Evolutionary conservation across 2,113 vertebrate species (phyloP).

Genomic region (Sigmodon hispidus): DNA sequence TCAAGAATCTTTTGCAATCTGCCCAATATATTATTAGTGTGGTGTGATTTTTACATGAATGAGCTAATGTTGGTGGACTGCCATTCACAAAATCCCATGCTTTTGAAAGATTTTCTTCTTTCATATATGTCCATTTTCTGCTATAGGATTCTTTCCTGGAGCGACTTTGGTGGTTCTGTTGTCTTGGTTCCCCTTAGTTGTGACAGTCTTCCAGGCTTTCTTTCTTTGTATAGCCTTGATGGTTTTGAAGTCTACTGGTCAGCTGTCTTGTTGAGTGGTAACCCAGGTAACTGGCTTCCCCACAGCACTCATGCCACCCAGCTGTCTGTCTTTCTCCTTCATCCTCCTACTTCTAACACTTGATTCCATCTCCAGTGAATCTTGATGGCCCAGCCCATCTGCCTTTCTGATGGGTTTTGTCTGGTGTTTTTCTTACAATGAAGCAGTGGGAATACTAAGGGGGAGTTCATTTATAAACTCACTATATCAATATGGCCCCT

Average conservation of each 20-base stretch:
- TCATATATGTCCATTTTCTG: neutral
- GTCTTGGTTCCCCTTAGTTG: neutral
- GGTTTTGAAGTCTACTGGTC: neutral
- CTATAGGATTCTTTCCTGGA: neutral
- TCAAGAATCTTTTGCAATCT: neutral
- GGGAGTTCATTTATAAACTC: neutral
- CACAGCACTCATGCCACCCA: neutral
- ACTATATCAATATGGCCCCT: neutral
- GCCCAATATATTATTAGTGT: neutral
- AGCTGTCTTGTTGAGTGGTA: neutral
- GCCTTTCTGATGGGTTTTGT: neutral
- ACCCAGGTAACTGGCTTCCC: neutral
- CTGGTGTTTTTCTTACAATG: neutral
- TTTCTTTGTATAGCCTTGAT: neutral
- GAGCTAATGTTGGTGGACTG: neutral
- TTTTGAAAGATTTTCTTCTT: neutral
- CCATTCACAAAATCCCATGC: neutral
- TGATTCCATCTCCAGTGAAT: neutral
- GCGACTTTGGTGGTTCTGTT: neutral
- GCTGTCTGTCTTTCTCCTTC: neutral
- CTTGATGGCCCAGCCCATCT: neutral
- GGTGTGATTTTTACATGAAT: neutral
- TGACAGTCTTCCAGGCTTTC: neutral
- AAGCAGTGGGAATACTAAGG: neutral
- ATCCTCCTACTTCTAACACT: neutral